Conservation (phyloP, 2,113 vertebrate species). For the Mormyrus iriodes region DNA sequence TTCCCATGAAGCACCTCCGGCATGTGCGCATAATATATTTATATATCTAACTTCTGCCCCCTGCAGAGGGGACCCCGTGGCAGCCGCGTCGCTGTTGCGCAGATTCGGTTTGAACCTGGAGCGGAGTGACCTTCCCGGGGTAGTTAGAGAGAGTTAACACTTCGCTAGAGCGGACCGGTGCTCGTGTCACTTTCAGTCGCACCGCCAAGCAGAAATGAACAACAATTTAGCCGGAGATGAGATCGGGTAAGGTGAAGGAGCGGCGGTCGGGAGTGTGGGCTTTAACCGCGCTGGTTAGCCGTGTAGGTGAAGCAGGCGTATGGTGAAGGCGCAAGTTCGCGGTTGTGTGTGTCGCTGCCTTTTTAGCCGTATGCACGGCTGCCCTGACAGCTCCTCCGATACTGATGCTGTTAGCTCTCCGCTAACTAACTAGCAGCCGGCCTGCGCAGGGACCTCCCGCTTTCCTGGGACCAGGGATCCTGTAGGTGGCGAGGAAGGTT, state of each 20-base stretch:
- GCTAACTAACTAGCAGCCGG: constrained; percentile 18
- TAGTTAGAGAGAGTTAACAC: constrained; percentile 57
- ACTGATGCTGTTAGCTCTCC: constrained; percentile 11
- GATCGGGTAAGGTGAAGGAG: constrained; percentile 73
- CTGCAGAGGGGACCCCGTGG: constrained; percentile 54
- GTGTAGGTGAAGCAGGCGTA: neutral
- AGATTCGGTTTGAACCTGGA: constrained; percentile 76
- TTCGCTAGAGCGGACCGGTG: constrained; percentile 33
- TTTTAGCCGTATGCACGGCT: neutral
- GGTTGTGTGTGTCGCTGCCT: too few species aligned
- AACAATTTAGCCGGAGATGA: constrained; percentile 87
- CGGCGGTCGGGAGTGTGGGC: neutral
- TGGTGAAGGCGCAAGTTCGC: neutral
- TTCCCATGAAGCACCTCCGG: constrained; percentile 10
- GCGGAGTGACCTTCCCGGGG: constrained; percentile 74
- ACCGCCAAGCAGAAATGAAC: constrained; percentile 73
- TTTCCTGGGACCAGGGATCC: constrained; percentile 8
- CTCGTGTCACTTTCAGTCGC: constrained; percentile 43
- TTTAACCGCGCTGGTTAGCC: neutral
- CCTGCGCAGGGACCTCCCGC: constrained; percentile 10
- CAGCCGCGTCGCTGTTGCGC: constrained; percentile 70
- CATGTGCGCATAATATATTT: neutral
- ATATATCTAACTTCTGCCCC: constrained; percentile 26
- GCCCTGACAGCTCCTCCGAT: neutral
- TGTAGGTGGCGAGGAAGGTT: constrained; percentile 13